Evolutionary conservation across 64 coral and sea anemone species (phyloP), one percentile per base, ranked within the genome.

Genomic region (Montipora cactus): DNA sequence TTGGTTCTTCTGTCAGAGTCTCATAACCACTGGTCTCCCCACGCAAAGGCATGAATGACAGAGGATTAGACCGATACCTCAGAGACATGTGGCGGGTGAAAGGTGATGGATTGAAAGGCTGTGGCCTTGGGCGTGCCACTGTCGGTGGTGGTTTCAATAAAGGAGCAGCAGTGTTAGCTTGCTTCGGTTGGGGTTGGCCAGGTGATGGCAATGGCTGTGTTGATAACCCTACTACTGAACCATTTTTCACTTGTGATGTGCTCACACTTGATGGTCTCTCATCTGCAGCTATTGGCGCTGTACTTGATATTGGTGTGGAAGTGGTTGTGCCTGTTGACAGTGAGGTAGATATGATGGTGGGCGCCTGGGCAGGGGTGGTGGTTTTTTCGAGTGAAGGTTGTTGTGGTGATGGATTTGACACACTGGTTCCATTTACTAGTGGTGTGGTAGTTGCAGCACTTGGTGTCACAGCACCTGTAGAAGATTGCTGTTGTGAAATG

Each of bases 81-180:
- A 99, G 87, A 7, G 98, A 99, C 92, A 92, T 99, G 57, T 99
- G 98, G 20, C 98, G 86, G 44, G 98, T 99, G 50, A 99, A 99
- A 28, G 98, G 98, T 44, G 95, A 96, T 10, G 98, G 95, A 28
- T 92, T 92, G 51, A 94, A 94, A 55, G 91, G 90, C 62, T 99
- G 98, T 49, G 98, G 98, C 3, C 98, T 87, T 25, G 95, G 86
- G 18, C 98, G 76, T 57, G 92, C 78, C 58, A 87, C 92, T 67
- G 89, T 13, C 7, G 95, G 89, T 46, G 92, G 95, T 49, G 95
- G 95, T 92, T 99, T 92, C 8, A 94, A 90, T 80, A 92, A 80
- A 58, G 98, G 85, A 66, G 89, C 81, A 7, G 58, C 21, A 19
- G 94, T 50, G 19, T 76, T 50, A 13, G 13, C 23, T 76, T 84